Percentiles rank a stretch among this genome's conserved stretches.
These are phyloP conservation scores for Esperia sulphurella DNA, from an alignment of 2,888 invertebrate species.

Conservation along the genomic window DNA sequence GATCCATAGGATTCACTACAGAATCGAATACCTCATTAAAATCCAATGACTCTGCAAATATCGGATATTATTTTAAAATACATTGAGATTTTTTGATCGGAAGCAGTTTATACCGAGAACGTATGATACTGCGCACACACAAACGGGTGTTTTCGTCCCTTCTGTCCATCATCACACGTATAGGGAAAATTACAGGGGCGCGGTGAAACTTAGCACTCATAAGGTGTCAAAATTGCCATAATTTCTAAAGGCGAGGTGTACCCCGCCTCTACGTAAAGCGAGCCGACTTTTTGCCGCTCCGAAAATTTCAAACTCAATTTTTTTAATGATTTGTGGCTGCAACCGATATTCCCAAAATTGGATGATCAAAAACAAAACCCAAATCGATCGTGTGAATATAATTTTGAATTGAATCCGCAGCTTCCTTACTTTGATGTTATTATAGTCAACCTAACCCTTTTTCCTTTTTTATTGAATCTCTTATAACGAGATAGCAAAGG, in stretches of 20 bases:
- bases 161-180: constrained; percentile 52
- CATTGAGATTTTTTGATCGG: constrained; percentile 61
- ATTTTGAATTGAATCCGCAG: constrained; percentile 41
- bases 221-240: constrained; percentile 79
- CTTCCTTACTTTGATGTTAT: constrained; percentile 15
- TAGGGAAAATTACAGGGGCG: constrained; percentile 61
- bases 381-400: constrained; percentile 70
- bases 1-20: constrained; percentile 34
- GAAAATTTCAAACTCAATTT: constrained; percentile 60
- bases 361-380: constrained; percentile 62
- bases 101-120: constrained; percentile 40
- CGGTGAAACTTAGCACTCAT: constrained; percentile 69
- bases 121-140: constrained; percentile 32
- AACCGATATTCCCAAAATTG: constrained; percentile 69
- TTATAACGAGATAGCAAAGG: not conserved
- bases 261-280: constrained; percentile 64
- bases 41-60: constrained; percentile 61
- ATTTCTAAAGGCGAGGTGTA: constrained; percentile 58
- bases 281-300: constrained; percentile 70
- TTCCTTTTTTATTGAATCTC: constrained; percentile 3
- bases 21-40: constrained; percentile 63
- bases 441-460: constrained; percentile 4
- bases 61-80: constrained; percentile 58
- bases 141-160: constrained; percentile 39
- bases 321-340: constrained; percentile 73